phyloP scores from a whole-genome alignment of 2,113 vertebrate genomes.

The Oreochromis aureus region DNA sequence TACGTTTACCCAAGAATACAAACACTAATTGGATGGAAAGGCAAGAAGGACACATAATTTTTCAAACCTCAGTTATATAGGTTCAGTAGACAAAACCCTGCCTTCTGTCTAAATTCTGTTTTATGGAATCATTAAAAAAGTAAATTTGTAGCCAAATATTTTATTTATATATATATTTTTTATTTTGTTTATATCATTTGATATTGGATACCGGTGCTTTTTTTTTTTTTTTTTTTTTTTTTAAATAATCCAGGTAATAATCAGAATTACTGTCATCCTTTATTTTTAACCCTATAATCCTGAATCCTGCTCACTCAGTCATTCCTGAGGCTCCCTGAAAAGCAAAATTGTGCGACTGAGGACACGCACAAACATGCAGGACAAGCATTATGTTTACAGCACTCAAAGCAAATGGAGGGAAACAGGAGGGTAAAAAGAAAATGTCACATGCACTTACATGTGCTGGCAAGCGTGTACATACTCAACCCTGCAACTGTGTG shows the following conservation, averaged over 20 bases:
- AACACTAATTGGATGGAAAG: neutral
- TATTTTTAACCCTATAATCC: constrained; percentile 26
- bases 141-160: neutral
- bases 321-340: neutral
- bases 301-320: neutral
- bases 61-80: neutral
- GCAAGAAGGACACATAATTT: neutral
- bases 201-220: neutral
- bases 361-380: neutral
- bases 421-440: neutral
- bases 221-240: neutral
- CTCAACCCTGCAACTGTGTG: neutral
- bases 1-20: accelerated
- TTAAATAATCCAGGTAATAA: constrained; percentile 9
- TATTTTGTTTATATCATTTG: neutral
- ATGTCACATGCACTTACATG: neutral
- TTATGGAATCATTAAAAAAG: neutral
- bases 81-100: neutral
- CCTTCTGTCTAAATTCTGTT: neutral
- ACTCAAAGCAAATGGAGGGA: neutral
- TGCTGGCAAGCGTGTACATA: neutral
- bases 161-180: neutral
- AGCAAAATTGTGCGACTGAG: neutral
- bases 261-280: constrained; percentile 8
- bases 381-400: constrained; percentile 12